Conservation (phyloP, 2,113 vertebrate species). For the Gobio gobio region DNA sequence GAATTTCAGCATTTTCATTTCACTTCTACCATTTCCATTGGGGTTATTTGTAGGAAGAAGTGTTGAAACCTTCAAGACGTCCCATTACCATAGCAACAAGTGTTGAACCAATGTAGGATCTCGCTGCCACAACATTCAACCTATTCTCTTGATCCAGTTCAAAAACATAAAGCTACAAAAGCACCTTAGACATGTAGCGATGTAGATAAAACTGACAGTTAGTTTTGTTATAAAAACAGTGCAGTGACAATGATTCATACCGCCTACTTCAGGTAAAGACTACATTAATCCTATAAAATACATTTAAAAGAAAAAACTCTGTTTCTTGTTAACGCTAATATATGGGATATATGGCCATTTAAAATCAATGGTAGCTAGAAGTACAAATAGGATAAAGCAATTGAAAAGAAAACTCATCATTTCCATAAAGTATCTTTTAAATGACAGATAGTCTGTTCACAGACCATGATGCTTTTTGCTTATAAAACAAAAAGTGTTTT, state of each 20-base stretch:
- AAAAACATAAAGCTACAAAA: constrained; percentile 21
- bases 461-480: background rate
- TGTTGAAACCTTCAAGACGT: constrained; percentile 6
- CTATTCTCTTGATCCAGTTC: constrained; percentile 21
- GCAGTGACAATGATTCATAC: background rate
- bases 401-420: background rate
- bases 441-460: too few relatives aligned
- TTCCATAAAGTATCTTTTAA: background rate
- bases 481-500: background rate
- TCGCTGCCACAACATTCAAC: constrained; percentile 7
- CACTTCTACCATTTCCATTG: background rate
- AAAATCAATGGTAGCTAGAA: too few relatives aligned
- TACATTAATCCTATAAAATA: background rate
- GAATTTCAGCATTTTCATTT: constrained; percentile 13
- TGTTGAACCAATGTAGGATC: constrained; percentile 7
- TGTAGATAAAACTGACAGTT: constrained; percentile 17
- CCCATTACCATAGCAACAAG: constrained; percentile 28
- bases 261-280: background rate
- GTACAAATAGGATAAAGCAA: background rate
- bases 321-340: background rate
- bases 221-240: constrained; percentile 1
- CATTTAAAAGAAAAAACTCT: background rate
- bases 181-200: constrained; percentile 5
- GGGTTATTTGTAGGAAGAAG: constrained; percentile 24
- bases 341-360: background rate